A percentile compares a stretch with the other conserved stretches of the same genome.
phyloP scores from a whole-genome alignment of 1,140 invertebrate genomes.

The Solenopsis fugax region DNA sequence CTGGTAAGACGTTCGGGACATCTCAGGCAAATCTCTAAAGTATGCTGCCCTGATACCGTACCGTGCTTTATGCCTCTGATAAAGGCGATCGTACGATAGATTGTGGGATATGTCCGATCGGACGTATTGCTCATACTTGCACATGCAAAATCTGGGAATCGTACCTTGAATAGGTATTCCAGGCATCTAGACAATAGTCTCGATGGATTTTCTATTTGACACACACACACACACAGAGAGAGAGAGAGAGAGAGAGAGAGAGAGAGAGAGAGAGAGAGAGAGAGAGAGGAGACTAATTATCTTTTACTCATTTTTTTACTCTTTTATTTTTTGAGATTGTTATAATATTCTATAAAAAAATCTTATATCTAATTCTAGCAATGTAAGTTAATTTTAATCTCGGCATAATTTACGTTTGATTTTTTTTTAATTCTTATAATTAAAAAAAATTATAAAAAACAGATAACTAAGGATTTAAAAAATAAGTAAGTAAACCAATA shows the following conservation, averaged over 20 bases:
- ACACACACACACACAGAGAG: no score
- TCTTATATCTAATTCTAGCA: not conserved
- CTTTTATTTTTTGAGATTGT: not conserved
- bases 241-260: not conserved
- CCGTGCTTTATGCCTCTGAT: constrained; percentile 63
- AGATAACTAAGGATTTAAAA: no score
- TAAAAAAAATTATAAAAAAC: no score
- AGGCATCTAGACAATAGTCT: no score
- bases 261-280: not conserved
- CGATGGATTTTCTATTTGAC: not conserved
- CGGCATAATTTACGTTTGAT: no score
- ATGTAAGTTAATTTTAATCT: no score
- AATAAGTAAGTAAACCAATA: no score
- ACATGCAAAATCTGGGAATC: constrained; percentile 39
- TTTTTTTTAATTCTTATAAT: no score
- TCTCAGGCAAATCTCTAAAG: constrained; percentile 28
- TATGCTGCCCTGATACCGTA: constrained; percentile 44
- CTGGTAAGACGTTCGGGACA: constrained; percentile 17
- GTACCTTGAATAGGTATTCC: not conserved
- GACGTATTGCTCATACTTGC: constrained; percentile 68
- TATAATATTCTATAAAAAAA: not conserved
- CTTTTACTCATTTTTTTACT: not conserved
- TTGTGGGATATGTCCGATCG: constrained; percentile 57
- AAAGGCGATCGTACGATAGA: constrained; percentile 57
- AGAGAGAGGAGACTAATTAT: not conserved